Base-by-base conservation (phyloP, 2,888 invertebrate species). In the Trypoxylon attenuatum region DNA sequence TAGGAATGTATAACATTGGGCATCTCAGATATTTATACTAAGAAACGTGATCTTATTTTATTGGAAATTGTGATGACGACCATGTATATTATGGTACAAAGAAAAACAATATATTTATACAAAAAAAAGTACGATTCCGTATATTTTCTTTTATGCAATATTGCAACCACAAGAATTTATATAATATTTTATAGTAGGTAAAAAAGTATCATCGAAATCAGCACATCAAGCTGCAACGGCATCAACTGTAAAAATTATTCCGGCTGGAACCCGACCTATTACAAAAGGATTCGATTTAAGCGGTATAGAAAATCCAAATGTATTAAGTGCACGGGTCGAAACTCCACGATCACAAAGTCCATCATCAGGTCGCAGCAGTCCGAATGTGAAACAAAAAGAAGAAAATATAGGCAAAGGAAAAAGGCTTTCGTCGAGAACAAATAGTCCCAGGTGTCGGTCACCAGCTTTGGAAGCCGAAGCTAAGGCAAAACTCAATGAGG, bases 401-500 rank as follows among this genome's bases (percentile, higher is more conserved):
- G 90, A 90, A 76, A 82, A 47, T 16, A 79, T 79, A 21, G 79
- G 77, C 63, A 85, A 84, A 61, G 84, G 83, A 10, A 83, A 67
- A 58, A 80, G 75, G 57, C 33, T 82, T 39, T 72, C 76, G 18
- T 82, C 80, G 0, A 80, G 79, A 33, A 83, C 83, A 10, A 82
- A 88, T 58, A 90, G 93, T 0, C 92, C 94, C 0, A 89, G 93
- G 79, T 90, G 92, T 23, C 91, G 92, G 74, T 94, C 94, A 0
- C 94, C 94, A 0, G 89, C 89, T 10, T 90, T 91, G 0, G 93
- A 93, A 0, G 68, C 71, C 21, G 83, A 82, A 16, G 16, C 51
- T 1, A 86, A 88, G 65, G 79, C 85, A 10, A 90, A 89, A 83
- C 78, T 83, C 1, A 89, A 88, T 63, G 91, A 92, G 63, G 90